These are phyloP conservation scores for Phthorimaea operculella DNA, from an alignment of 1,140 invertebrate genomes.

Conservation along the genomic window DNA sequence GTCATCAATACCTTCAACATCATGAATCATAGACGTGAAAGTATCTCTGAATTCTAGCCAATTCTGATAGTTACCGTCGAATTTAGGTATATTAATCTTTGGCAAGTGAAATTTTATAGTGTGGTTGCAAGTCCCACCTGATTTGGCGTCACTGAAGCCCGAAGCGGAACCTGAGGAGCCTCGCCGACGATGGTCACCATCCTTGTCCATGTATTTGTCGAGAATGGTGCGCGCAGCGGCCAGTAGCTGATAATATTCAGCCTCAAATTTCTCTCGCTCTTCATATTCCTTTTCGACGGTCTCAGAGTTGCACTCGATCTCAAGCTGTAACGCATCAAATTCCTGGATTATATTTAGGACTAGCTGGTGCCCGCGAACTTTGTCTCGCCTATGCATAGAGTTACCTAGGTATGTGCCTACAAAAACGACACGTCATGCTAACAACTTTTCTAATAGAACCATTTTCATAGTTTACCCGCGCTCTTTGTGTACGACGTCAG, in stretches of 20 bases:
- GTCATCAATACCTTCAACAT: conserved; percentile 8
- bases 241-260: not conserved
- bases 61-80: conserved; percentile 14
- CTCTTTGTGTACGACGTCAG: no score
- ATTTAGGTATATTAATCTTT: conserved; percentile 9
- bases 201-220: not conserved
- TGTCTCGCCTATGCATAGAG: no score
- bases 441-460: no score
- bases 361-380: no score
- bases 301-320: not conserved
- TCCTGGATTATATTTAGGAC: no score
- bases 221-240: not conserved
- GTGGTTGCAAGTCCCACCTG: not conserved
- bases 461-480: no score
- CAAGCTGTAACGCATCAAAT: no score
- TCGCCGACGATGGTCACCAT: not conserved
- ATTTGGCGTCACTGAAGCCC: conserved; percentile 1
- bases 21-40: conserved; percentile 13
- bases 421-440: no score
- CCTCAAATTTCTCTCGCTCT: no score
- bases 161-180: not conserved
- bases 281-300: not conserved
- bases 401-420: no score
- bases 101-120: no score
- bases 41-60: conserved; percentile 13